phyloP scores from a whole-genome alignment of 2,888 invertebrate genomes.

The Onchidella celtica region DNA sequence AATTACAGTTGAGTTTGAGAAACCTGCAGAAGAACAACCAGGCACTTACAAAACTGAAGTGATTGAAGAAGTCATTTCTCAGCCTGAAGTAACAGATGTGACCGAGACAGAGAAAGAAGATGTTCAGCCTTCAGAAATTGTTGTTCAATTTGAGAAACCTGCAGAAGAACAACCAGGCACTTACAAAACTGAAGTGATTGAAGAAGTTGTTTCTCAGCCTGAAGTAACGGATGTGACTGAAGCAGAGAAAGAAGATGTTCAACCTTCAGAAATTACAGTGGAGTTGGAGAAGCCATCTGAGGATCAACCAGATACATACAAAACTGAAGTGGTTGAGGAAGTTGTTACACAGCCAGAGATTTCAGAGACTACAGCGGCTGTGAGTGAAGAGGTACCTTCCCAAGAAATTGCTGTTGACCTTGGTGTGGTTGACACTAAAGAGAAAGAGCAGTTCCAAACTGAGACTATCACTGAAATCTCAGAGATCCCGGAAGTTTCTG shows the following conservation, averaged over 20 bases:
- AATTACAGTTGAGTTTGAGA: slow-evolving; percentile 47
- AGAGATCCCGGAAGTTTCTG: slow-evolving; percentile 34
- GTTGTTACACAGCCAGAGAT: slow-evolving; percentile 39
- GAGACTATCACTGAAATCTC: slow-evolving; percentile 41
- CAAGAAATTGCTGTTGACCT: slow-evolving; percentile 53
- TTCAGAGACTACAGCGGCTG: slow-evolving; percentile 12
- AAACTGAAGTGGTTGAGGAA: slow-evolving; percentile 40
- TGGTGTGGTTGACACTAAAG: slow-evolving; percentile 38
- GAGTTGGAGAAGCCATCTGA: slow-evolving; percentile 30
- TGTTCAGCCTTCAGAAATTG: slow-evolving; percentile 48
- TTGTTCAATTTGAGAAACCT: slow-evolving; percentile 50
- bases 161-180: slow-evolving; percentile 42
- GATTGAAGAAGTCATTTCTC: slow-evolving; percentile 50
- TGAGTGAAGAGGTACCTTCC: slow-evolving; percentile 36
- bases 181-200: slow-evolving; percentile 49
- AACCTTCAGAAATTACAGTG: background rate
- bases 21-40: slow-evolving; percentile 45
- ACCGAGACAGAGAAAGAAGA: slow-evolving; percentile 48
- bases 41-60: slow-evolving; percentile 54
- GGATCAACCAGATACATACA: slow-evolving; percentile 38
- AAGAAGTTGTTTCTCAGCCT: slow-evolving; percentile 51
- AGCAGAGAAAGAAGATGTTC: slow-evolving; percentile 13
- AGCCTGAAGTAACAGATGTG: slow-evolving; percentile 57
- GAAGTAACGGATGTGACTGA: slow-evolving; percentile 44
- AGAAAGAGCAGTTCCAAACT: slow-evolving; percentile 47